Evolutionary conservation across 2,113 vertebrate genomes (phyloP).

Genomic region (Daphoenositta chrysoptera): DNA sequence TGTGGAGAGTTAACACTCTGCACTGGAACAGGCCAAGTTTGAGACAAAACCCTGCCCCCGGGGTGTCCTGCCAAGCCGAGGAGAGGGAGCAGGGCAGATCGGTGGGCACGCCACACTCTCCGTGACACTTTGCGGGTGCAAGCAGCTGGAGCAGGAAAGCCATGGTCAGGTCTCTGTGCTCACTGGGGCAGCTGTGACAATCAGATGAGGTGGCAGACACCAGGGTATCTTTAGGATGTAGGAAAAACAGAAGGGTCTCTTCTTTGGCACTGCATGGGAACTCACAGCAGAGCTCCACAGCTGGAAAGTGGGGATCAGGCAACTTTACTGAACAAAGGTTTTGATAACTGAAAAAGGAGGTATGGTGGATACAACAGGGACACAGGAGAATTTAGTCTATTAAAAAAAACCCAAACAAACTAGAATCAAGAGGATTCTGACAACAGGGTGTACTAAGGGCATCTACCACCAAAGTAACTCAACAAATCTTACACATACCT

Average conservation of each 20-base stretch:
- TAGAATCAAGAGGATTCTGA: not conserved
- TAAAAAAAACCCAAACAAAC: not conserved
- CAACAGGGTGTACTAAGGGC: not conserved
- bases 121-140: not conserved
- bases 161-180: not conserved
- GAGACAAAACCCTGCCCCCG: not conserved
- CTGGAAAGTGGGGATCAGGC: not conserved
- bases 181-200: not conserved
- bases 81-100: not conserved
- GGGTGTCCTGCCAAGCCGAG: not conserved
- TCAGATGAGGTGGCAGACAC: not conserved
- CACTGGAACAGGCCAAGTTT: not conserved
- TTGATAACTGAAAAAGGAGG: not conserved
- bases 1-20: not conserved
- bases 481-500: constrained; percentile 20
- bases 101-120: not conserved
- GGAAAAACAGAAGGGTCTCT: not conserved
- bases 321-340: not conserved
- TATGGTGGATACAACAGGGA: not conserved
- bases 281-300: not conserved
- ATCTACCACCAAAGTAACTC: not conserved
- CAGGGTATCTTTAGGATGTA: not conserved
- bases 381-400: not conserved
- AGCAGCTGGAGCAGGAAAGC: not conserved
- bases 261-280: not conserved